Percentiles rank a stretch among this genome's conserved stretches.
These are phyloP conservation scores for Cacoxenus indagator DNA, from an alignment of 2,888 invertebrate species.

Conservation along the genomic window DNA sequence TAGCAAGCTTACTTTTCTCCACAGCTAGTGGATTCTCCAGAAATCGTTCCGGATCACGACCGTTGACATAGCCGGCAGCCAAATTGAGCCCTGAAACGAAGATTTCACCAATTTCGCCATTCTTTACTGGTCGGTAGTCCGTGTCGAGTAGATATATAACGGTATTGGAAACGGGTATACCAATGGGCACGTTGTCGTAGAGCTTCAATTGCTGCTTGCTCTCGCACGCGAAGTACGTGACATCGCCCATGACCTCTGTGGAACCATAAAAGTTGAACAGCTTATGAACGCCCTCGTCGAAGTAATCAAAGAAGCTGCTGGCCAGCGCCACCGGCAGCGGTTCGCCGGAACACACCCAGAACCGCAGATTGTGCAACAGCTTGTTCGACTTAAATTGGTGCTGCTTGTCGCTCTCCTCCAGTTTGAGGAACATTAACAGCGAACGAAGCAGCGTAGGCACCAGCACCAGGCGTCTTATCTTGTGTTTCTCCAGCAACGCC, in stretches of 20 bases:
- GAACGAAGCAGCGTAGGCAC: constrained; percentile 88
- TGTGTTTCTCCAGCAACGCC: constrained; percentile 77
- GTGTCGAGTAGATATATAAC: constrained; percentile 84
- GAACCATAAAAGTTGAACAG: constrained; percentile 93
- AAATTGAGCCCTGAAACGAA: constrained; percentile 86
- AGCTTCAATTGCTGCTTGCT: constrained; percentile 75
- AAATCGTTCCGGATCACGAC: constrained; percentile 81
- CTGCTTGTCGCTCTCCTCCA: constrained; percentile 67
- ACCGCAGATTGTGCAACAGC: constrained; percentile 75
- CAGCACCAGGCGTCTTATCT: constrained; percentile 84
- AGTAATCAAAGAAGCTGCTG: constrained; percentile 82
- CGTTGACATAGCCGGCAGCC: constrained; percentile 85
- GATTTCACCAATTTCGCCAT: constrained; percentile 84
- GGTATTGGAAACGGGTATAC: constrained; percentile 85
- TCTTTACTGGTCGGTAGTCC: constrained; percentile 79
- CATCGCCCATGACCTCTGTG: constrained; percentile 93
- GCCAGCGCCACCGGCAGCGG: constrained; percentile 80
- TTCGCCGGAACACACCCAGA: constrained; percentile 93
- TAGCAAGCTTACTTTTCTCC: constrained; percentile 72
- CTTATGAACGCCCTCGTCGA: constrained; percentile 76
- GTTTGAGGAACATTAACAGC: constrained; percentile 80
- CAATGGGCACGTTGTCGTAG: constrained; percentile 84
- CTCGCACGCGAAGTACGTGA: constrained; percentile 82
- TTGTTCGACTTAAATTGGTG: constrained; percentile 43
- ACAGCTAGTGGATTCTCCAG: constrained; percentile 81